phyloP scores from a whole-genome alignment of 2,797 vertebrate species.

The Gambusia yucatana region DNA sequence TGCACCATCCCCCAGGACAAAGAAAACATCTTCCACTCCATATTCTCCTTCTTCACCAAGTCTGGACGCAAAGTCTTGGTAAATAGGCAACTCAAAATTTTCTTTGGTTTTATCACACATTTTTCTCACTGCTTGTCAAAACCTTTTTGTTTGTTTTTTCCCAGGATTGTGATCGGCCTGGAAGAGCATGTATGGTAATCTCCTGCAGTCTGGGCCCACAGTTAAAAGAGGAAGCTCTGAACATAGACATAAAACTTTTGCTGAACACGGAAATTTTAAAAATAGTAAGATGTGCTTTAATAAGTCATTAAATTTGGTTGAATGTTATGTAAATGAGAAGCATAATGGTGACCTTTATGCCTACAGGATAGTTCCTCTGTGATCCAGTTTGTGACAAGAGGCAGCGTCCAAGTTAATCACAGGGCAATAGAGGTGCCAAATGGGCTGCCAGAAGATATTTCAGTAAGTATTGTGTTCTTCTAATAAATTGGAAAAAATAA shows the following conservation, averaged over 20 bases:
- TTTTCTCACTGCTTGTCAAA: slow-evolving; percentile 13
- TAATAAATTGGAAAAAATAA: background rate
- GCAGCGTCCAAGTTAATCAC: slow-evolving; percentile 84
- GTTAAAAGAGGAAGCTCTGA: slow-evolving; percentile 89
- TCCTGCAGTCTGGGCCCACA: slow-evolving; percentile 89
- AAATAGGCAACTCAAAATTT: slow-evolving; percentile 67
- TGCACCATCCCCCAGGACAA: slow-evolving; percentile 92
- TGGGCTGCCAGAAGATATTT: slow-evolving; percentile 89
- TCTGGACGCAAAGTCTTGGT: slow-evolving; percentile 97
- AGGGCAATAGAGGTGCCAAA: slow-evolving; percentile 86
- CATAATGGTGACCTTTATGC: slow-evolving; percentile 4
- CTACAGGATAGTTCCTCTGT: slow-evolving; percentile 94
- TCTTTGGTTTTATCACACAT: slow-evolving; percentile 48
- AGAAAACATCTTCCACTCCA: slow-evolving; percentile 96
- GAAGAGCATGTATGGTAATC: slow-evolving; percentile 87
- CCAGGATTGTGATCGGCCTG: slow-evolving; percentile 94
- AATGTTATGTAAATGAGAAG: background rate
- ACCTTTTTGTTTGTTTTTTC: background rate
- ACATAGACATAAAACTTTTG: slow-evolving; percentile 89
- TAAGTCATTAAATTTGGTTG: background rate
- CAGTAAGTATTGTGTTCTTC: slow-evolving; percentile 81
- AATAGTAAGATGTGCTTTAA: slow-evolving; percentile 78
- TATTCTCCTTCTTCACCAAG: slow-evolving; percentile 97
- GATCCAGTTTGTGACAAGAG: slow-evolving; percentile 94
- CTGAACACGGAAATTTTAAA: slow-evolving; percentile 97